A percentile compares a stretch with the other conserved stretches of the same genome.
These are phyloP conservation scores for Drosophila bipectinata DNA, from an alignment of 1,140 invertebrate species.

Conservation along the genomic window DNA sequence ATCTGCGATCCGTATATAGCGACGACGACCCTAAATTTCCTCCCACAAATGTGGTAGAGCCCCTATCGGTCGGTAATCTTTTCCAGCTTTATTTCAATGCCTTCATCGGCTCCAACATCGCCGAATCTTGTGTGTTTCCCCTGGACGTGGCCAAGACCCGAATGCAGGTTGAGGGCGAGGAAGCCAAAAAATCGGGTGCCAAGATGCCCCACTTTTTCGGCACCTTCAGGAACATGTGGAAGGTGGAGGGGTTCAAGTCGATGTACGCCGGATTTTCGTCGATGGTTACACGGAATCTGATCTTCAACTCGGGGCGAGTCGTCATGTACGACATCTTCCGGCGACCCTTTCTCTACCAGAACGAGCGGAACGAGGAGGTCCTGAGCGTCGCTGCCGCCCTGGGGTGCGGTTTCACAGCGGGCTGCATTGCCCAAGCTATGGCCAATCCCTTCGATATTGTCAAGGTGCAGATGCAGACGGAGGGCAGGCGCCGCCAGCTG, in stretches of 20 bases:
- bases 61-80: conserved; percentile 7
- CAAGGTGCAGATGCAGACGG: conserved; percentile 60
- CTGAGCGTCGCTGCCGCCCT: conserved; percentile 9
- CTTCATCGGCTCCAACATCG: conserved; percentile 52
- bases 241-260: conserved; percentile 3
- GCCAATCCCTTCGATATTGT: conserved; percentile 60
- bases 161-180: conserved; percentile 51
- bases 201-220: conserved; percentile 5
- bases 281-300: conserved; percentile 39
- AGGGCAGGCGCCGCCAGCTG: conserved; percentile 12
- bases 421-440: conserved; percentile 50
- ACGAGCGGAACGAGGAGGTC: conserved; percentile 7
- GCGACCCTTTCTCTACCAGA: conserved; percentile 13
- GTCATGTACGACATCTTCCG: conserved; percentile 57
- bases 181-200: conserved; percentile 23
- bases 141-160: conserved; percentile 60
- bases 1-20: neutral
- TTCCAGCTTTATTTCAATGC: conserved; percentile 53
- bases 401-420: conserved; percentile 30
- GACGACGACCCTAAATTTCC: conserved; percentile 3
- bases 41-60: conserved; percentile 3
- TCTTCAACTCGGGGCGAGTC: conserved; percentile 56
- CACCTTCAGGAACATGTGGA: conserved; percentile 19
- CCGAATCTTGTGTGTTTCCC: conserved; percentile 39
- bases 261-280: conserved; percentile 54